Base-by-base conservation (phyloP, 2,113 vertebrate genomes). In the Dryoscopus gambensis region DNA sequence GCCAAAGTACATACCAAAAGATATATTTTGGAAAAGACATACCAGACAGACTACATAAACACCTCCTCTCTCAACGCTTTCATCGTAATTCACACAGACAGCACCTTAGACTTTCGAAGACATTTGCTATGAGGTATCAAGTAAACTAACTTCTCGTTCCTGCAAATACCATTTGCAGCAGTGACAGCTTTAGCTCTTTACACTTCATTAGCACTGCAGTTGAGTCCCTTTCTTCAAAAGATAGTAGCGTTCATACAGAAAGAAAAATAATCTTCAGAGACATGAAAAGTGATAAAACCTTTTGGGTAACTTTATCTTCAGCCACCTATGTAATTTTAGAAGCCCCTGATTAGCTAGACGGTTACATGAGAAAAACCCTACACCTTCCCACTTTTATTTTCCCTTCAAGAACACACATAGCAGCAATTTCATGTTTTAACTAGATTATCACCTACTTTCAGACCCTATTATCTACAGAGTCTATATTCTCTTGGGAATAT, bases 61-160 rank as follows among this genome's bases (percentile, higher is more conserved):
- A 78, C n/a, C 57, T 84, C 40, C 18, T 56, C 64, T 75, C 63
- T 24, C 81, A 56, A 27, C 4, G 0, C 40, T 89, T 92, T 92
- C 55, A 56, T 64, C 0, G 0, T 44, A 87, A 77, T 62, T 92
- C 74, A 79, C 91, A 93, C 52, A 64, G 31, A 60, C 53, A 71
- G 82, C 63, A 93, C 55, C 90, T 95, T 71, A 40, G 40, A 71
- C 57, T 74, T 93, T 77, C 10, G 10, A 93, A 93, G 87, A 76
- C 64, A 63, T 89, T 94, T 96, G 81, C 76, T 96, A 44, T 40
- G 42, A 95, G 44, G 37, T 69, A 82, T 40, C 65, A 82, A 86
- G 70, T n/a, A 94, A 96, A 93, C 74, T 71, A 95, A 94, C 57
- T 75, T 95, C 83, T 95, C 49, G 52, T 84, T 93, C 91, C 95